Evolutionary conservation across 64 coral and sea anemone species (phyloP).

Genomic region (Astreopora myriophthalma): DNA sequence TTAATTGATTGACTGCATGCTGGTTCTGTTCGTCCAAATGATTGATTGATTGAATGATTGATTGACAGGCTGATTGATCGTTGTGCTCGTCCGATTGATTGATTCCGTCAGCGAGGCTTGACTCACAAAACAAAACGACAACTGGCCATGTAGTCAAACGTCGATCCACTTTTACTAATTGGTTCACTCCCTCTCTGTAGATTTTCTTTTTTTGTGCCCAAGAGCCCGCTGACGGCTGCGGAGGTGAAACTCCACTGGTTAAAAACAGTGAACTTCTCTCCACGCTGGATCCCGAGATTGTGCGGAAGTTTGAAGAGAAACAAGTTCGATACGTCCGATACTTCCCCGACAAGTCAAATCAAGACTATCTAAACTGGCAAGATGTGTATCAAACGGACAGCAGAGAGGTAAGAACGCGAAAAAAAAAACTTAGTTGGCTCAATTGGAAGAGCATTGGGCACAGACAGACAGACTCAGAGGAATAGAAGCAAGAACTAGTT

Average conservation of each 20-base stretch:
- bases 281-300: constrained; percentile 43
- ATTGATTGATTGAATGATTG: too few species aligned
- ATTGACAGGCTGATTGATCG: too few species aligned
- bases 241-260: constrained; percentile 54
- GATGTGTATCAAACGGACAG: constrained; percentile 35
- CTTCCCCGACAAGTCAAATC: constrained; percentile 13
- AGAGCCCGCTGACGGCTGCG: constrained; percentile 72
- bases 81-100: too few species aligned
- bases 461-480: too few species aligned
- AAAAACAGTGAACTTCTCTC: constrained; percentile 49
- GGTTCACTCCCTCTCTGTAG: background rate
- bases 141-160: too few species aligned
- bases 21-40: too few species aligned
- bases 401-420: background rate
- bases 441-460: too few species aligned
- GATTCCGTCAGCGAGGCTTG: too few species aligned
- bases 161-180: background rate
- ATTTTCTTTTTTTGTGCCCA: constrained; percentile 35
- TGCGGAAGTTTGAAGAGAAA: constrained; percentile 61
- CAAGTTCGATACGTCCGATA: constrained; percentile 37
- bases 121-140: too few species aligned
- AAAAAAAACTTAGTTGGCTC: too few species aligned
- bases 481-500: too few species aligned
- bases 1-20: too few species aligned
- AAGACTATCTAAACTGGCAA: constrained; percentile 52